phyloP scores from a whole-genome alignment of 2,888 invertebrate genomes.

The Listrodromus nycthemerus region DNA sequence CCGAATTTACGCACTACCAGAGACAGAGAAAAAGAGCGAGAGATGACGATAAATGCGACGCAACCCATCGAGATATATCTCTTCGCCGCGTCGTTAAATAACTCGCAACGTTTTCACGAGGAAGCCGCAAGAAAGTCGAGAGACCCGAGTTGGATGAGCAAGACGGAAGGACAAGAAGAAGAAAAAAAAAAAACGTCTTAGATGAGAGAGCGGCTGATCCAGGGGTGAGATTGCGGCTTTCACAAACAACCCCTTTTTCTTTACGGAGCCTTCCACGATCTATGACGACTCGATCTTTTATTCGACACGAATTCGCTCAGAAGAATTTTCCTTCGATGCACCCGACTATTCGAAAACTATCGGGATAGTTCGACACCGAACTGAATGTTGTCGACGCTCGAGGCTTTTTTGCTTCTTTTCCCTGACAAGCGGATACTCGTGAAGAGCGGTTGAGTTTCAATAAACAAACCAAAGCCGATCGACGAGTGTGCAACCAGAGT shows the following conservation, averaged over 20 bases:
- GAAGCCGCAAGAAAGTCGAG: constrained; percentile 46
- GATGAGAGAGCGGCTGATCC: constrained; percentile 48
- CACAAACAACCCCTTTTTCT: constrained; percentile 65
- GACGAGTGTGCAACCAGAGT: constrained; percentile 4
- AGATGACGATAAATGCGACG: constrained; percentile 65
- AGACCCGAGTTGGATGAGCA: constrained; percentile 4
- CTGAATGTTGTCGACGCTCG: neutral
- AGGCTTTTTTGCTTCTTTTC: neutral
- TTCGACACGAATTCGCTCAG: constrained; percentile 35
- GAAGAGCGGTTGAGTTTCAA: neutral
- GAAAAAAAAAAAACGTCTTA: constrained; percentile 41
- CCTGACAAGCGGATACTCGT: neutral
- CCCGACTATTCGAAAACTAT: constrained; percentile 38
- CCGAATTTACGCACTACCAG: constrained; percentile 66
- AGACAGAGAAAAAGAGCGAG: constrained; percentile 64
- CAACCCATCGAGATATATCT: constrained; percentile 61
- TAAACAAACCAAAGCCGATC: neutral
- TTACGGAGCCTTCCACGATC: neutral
- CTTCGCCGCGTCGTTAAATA: constrained; percentile 56
- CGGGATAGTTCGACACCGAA: neutral
- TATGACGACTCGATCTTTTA: constrained; percentile 28
- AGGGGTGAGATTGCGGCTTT: constrained; percentile 66
- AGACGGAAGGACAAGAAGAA: constrained; percentile 4
- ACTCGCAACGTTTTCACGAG: constrained; percentile 51
- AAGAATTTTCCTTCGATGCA: neutral